These are phyloP conservation scores for Marcusenius ussheri DNA, from an alignment of 2,113 vertebrate genomes.

Conservation along the genomic window DNA sequence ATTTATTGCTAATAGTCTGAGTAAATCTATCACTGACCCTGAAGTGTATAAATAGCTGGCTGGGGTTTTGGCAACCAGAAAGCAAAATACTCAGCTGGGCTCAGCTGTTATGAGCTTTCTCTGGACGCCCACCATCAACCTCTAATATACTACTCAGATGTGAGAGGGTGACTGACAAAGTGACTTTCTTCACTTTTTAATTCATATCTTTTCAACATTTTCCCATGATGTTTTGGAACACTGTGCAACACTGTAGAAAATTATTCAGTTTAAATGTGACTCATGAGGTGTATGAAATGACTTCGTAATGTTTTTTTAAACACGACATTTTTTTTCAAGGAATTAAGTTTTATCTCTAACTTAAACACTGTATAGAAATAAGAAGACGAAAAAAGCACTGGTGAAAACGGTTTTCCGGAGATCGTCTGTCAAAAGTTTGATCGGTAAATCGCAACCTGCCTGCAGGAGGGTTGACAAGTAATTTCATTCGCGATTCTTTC, in stretches of 20 bases:
- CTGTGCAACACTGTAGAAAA: background rate
- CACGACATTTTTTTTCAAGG: background rate
- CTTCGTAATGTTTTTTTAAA: background rate
- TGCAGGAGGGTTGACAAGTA: background rate
- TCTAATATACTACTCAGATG: background rate
- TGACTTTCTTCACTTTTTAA: background rate
- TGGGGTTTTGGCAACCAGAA: slow-evolving; percentile 6
- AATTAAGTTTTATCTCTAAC: background rate
- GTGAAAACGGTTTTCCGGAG: background rate
- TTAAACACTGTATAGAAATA: background rate
- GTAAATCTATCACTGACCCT: slow-evolving; percentile 7
- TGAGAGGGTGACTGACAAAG: background rate
- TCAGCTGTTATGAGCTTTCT: slow-evolving; percentile 19
- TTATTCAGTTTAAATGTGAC: background rate
- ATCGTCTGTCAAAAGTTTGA: background rate
- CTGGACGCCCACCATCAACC: slow-evolving; percentile 11
- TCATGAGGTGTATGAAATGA: background rate
- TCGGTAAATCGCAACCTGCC: background rate
- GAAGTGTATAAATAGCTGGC: slow-evolving; percentile 19
- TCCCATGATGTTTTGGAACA: background rate
- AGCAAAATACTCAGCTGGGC: slow-evolving; percentile 7
- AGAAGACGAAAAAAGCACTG: background rate
- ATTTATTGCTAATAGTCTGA: slow-evolving; percentile 1
- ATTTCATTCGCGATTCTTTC: background rate
- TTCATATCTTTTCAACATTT: background rate